Evolutionary conservation across 2,113 vertebrate species (phyloP), one percentile per base, ranked within the genome.

Genomic region (Ochotona princeps): DNA sequence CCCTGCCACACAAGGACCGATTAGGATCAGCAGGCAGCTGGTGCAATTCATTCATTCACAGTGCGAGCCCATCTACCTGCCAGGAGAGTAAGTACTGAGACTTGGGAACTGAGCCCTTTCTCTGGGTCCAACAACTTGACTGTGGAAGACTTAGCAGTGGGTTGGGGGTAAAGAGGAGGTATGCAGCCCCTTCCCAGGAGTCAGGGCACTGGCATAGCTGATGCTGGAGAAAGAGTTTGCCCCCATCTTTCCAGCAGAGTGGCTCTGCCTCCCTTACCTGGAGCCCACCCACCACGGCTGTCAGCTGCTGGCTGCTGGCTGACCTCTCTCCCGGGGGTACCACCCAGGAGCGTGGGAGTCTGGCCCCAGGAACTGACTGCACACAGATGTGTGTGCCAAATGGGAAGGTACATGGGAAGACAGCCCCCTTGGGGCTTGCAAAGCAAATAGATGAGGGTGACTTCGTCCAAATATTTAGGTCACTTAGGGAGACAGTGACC

Each of bases 361-460:
- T 44, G 38, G 38, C 6, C 38, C 38, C 2, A 57, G 54, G 54
- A 57, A 6, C 15, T 57, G 54, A 18, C 38, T 57, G 17, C 6
- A 6, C 9, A 20, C 0, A 13, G 38, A 73, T 38, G 61, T 2
- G 4, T 28, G 7, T 28, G 69, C 44, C 5, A 4, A 17, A 13
- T 28, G 26, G 38, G 63, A 47, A 70, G 69, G 44, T 38, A 11
- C 2, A 15, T 51, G 81, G 32, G 74, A 28, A 30, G 7, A 21
- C 28, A 63, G 23, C 49, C 1, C 23, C 0, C 1, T 8, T 10
- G 15, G 54, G 2, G 9, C 10, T 12, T 15, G 35, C 10, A 7
- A 6, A 63, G 63, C 26, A 26, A 70, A 28, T 7, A 21, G 25
- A 60, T 9, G 30, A 12, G 1, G 8, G 1, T 35, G 35, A 26